Base-by-base conservation (phyloP, 2,797 vertebrate species). In the Hapalemur alaotrensis region DNA sequence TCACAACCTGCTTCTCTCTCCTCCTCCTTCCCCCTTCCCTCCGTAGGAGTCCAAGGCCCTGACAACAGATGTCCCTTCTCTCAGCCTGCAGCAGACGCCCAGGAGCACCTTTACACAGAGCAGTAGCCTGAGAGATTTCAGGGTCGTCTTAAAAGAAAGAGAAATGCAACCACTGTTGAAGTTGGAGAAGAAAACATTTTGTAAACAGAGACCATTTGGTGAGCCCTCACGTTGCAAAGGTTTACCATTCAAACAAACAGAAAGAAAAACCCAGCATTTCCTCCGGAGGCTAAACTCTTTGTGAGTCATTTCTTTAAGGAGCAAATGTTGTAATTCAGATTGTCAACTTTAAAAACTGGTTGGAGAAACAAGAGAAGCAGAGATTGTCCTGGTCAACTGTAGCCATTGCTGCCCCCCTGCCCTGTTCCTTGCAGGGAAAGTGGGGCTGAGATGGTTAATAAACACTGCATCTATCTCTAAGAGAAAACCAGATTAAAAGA, bases 171-270 rank as follows among this genome's bases (percentile, higher is more conserved):
- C 38, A 57, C 57, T 59, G n/a, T 84, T 93, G 50, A 59, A 72
- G 80, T 54, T 65, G 89, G 89, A 93, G 76, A 54, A 81, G 76
- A 89, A 95, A 85, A 88, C 65, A 67, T 95, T 91, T 84, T 32
- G 3, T 69, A 91, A 97, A 95, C 82, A 86, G 63, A 92, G 76
- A 63, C 70, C 82, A 52, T 95, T 89, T 83, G 89, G n/a, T n/a
- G 85, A 96, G 84, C 75, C 69, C 83, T 96, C 70, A 11, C 14
- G 63, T 94, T 87, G 80, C 75, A 89, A 86, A 88, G 76, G 54
- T 93, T 95, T 92, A 73, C 76, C 48, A 83, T 84, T 91, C 82
- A 79, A 79, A 75, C 92, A 78, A 54, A 75, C 38, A 75, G 78
- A 50, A 63, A 93, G 73, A 69, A 48, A 91, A 91, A 69, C 5